Evolutionary conservation across 2,888 invertebrate species (phyloP).

Genomic region (Hydroisotoma schaefferi): DNA sequence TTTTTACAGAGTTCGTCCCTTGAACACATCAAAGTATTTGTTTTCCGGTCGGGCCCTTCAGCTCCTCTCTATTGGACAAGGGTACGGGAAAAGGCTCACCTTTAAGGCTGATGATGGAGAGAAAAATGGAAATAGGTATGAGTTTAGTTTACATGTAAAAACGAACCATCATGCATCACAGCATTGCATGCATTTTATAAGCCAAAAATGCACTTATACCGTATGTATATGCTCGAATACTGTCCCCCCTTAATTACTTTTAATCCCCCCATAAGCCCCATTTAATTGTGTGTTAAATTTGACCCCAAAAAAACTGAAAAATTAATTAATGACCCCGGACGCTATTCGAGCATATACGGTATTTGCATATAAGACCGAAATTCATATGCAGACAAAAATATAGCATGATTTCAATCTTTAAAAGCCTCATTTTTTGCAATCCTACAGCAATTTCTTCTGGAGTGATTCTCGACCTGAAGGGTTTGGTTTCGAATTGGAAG

Average conservation of each 20-base stretch:
- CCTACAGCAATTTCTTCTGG: slow-evolving; percentile 71
- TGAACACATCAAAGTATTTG: slow-evolving; percentile 56
- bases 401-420: no score
- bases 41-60: slow-evolving; percentile 66
- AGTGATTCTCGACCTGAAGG: slow-evolving; percentile 71
- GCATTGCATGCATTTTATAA: not conserved
- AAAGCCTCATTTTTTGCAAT: no score
- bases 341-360: no score
- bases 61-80: slow-evolving; percentile 67
- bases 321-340: no score
- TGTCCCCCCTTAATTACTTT: no score
- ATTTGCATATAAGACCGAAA: no score
- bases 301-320: no score
- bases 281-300: no score
- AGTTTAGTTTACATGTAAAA: slow-evolving; percentile 1
- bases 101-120: slow-evolving; percentile 62
- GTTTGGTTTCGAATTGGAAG: slow-evolving; percentile 67
- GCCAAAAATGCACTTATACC: not conserved
- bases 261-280: no score
- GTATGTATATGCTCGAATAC: no score
- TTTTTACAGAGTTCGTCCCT: slow-evolving; percentile 60
- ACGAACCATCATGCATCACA: not conserved
- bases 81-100: slow-evolving; percentile 69
- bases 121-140: slow-evolving; percentile 62
- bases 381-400: no score